phyloP scores from a whole-genome alignment of 2,113 vertebrate genomes.

The Neodon shergylaensis region DNA sequence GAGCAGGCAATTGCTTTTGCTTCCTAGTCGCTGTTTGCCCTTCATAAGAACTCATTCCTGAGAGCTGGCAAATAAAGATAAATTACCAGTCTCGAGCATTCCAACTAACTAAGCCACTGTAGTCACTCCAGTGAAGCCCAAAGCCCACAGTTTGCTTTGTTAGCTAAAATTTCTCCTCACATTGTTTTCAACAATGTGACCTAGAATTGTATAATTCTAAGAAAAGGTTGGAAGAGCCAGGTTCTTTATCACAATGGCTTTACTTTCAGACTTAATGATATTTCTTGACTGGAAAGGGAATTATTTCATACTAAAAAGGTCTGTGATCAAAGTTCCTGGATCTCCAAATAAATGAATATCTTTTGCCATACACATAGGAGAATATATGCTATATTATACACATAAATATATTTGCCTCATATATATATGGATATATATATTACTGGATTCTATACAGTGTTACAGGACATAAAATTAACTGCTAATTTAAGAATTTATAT shows the following conservation, averaged over 20 bases:
- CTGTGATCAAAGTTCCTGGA: neutral
- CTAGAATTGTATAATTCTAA: neutral
- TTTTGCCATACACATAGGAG: neutral
- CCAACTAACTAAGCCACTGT: slow-evolving; percentile 80
- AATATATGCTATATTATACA: neutral
- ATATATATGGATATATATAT: neutral
- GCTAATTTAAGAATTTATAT: neutral
- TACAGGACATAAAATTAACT: neutral
- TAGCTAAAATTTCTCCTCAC: slow-evolving; percentile 69
- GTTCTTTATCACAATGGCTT: neutral
- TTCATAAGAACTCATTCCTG: slow-evolving; percentile 77
- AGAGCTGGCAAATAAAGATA: slow-evolving; percentile 87
- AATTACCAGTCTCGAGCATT: slow-evolving; percentile 75
- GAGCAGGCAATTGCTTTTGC: slow-evolving; percentile 76
- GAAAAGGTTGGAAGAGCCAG: neutral
- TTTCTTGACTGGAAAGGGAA: neutral
- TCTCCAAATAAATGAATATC: neutral
- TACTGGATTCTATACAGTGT: neutral
- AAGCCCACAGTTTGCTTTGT: slow-evolving; percentile 77
- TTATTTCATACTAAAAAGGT: neutral
- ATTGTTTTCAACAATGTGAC: slow-evolving; percentile 43
- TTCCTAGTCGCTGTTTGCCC: slow-evolving; percentile 79
- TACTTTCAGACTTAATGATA: neutral
- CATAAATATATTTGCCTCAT: neutral
- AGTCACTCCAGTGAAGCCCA: slow-evolving; percentile 77